phyloP scores from a whole-genome alignment of 2,888 invertebrate species.

The Coenonympha arcania region DNA sequence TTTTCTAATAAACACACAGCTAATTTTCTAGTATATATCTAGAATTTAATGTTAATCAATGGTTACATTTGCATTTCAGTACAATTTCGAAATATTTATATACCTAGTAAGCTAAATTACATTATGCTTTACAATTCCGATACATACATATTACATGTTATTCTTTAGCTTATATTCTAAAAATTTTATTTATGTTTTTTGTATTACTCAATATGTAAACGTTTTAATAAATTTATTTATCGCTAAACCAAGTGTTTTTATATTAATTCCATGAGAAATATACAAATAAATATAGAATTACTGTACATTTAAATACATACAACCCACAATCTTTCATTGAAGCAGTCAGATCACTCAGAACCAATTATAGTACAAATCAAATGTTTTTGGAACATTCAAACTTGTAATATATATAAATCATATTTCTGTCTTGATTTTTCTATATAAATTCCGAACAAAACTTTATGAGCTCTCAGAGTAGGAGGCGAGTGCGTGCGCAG shows the following conservation, averaged over 20 bases:
- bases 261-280: too few relatives aligned
- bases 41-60: slow-evolving; percentile 20
- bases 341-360: background rate
- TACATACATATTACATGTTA: slow-evolving; percentile 20
- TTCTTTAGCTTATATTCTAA: slow-evolving; percentile 36
- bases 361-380: too few relatives aligned
- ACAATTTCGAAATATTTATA: slow-evolving; percentile 21
- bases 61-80: slow-evolving; percentile 24
- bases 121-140: slow-evolving; percentile 13
- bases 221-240: slow-evolving; percentile 53
- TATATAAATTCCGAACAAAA: too few relatives aligned
- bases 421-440: too few relatives aligned
- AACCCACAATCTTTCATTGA: too few relatives aligned
- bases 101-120: slow-evolving; percentile 23
- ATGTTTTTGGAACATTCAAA: too few relatives aligned
- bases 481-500: too few relatives aligned
- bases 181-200: slow-evolving; percentile 61
- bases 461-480: too few relatives aligned
- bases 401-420: too few relatives aligned
- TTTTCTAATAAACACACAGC: slow-evolving; percentile 21
- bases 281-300: too few relatives aligned
- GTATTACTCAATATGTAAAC: slow-evolving; percentile 42
- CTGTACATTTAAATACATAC: too few relatives aligned
- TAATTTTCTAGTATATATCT: slow-evolving; percentile 14
- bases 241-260: slow-evolving; percentile 26